phyloP scores from a whole-genome alignment of 2,113 vertebrate genomes.

The Amia ocellicauda region DNA sequence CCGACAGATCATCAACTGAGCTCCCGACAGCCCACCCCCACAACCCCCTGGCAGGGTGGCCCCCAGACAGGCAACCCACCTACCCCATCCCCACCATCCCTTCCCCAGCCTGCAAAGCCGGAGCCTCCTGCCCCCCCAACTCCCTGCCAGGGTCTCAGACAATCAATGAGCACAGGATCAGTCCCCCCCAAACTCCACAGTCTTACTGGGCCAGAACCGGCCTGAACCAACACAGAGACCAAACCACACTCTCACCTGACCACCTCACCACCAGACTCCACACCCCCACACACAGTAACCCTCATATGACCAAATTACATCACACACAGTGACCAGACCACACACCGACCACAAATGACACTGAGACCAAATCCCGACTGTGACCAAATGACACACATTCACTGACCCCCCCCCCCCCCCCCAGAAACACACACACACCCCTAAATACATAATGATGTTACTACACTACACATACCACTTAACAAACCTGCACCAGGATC shows the following conservation, averaged over 20 bases:
- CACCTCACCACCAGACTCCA: conserved; percentile 3
- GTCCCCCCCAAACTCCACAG: background rate
- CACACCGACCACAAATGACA: too few species aligned
- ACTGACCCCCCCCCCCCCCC: too few species aligned
- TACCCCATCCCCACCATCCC: background rate
- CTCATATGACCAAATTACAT: too few species aligned
- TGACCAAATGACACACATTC: too few species aligned
- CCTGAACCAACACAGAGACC: background rate
- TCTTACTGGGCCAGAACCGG: conserved; percentile 6
- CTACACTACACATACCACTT: too few species aligned
- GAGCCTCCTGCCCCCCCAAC: conserved; percentile 3
- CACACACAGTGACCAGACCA: too few species aligned
- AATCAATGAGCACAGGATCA: conserved; percentile 8
- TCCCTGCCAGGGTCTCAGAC: conserved; percentile 12
- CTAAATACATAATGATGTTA: too few species aligned
- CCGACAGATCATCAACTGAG: conserved; percentile 81
- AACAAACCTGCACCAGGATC: too few species aligned
- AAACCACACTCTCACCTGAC: background rate
- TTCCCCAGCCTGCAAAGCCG: too few species aligned
- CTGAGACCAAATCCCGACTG: too few species aligned
- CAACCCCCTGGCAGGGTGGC: conserved; percentile 32
- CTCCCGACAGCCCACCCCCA: conserved; percentile 26
- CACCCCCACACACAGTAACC: too few species aligned
- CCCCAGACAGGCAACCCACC: background rate
- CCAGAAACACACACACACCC: too few species aligned